These are phyloP conservation scores for Patella ulyssiponensis DNA, from an alignment of 2,888 invertebrate species.

Conservation along the genomic window DNA sequence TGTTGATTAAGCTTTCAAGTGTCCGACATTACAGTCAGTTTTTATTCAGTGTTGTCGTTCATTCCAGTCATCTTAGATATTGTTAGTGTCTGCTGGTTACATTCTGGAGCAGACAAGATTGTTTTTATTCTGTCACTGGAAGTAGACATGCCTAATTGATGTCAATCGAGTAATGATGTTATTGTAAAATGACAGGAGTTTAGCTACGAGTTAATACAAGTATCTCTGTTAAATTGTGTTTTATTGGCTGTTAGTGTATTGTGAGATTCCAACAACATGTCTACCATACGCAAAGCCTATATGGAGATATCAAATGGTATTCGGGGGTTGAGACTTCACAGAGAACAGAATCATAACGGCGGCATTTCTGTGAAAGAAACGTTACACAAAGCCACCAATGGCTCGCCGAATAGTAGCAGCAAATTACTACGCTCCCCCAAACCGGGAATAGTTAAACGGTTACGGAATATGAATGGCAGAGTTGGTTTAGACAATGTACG, in stretches of 20 bases:
- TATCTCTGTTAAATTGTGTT: not conserved
- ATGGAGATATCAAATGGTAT: constrained; percentile 71
- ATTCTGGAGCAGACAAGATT: too few relatives aligned
- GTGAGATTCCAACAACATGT: constrained; percentile 53
- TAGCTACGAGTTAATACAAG: not conserved
- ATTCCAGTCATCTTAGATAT: too few relatives aligned
- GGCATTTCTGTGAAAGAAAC: constrained; percentile 23
- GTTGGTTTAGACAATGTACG: constrained; percentile 51
- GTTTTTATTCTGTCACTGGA: too few relatives aligned
- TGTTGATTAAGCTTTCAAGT: too few relatives aligned
- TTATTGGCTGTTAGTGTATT: not conserved
- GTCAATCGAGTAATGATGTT: too few relatives aligned
- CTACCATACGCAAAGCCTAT: constrained; percentile 70
- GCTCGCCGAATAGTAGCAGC: constrained; percentile 21
- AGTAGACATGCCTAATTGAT: too few relatives aligned
- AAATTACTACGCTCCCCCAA: constrained; percentile 57
- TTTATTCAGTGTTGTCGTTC: too few relatives aligned
- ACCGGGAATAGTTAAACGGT: constrained; percentile 58
- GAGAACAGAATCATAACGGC: constrained; percentile 47
- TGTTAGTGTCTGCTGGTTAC: too few relatives aligned
- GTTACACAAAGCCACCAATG: constrained; percentile 28
- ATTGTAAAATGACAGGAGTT: too few relatives aligned
- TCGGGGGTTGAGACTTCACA: constrained; percentile 65
- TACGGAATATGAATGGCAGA: constrained; percentile 56
- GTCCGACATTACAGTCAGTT: too few relatives aligned